Evolutionary conservation across 2,113 vertebrate genomes (phyloP), one percentile per base, ranked within the genome.

Genomic region (Numida meleagris): DNA sequence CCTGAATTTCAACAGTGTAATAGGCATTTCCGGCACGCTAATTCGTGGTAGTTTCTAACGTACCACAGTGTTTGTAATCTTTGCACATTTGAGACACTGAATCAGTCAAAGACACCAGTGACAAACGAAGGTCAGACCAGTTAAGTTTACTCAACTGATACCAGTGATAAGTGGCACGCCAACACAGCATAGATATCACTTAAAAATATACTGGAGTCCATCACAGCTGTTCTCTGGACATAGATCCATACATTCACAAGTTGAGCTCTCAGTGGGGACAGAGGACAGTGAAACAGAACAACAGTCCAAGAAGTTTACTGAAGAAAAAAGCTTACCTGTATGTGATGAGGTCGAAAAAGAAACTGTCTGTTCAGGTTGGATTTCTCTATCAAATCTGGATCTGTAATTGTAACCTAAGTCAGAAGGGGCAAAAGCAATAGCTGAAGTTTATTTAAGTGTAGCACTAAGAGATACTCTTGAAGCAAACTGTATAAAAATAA

Each of bases 341-440:
- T 99, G 88, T 99, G 99, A 93, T 98, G 98, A 80, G 99, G 98
- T 97, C 99, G 98, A 95, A 99, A 99, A 58, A 99, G 98, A 97
- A 99, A 99, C 96, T 99, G 99, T 45, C 99, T 98, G 95, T 99
- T 99, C 90, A 99, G 98, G 96, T 99, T 99, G 55, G 99, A 99
- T 97, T 99, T 99, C 97, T 99, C 99, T 94, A 99, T 99, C 93
- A 99, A 98, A 96, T 99, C 99, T 86, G 99, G 99, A 97, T 99
- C 99, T 96, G 99, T 99, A 96, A 99, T 96, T 96, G 98, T 99
- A 82, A 99, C 97, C 99, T 99, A 97, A 85, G 93, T 78, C 66
- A 96, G 94, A 88, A 96, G 31, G 24, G 87, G 43, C 82, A 96
- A 86, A 97, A 86, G 65, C 61, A 88, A 95, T n/a, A 95, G 63